phyloP scores from a whole-genome alignment of 2,888 invertebrate species.

The Melanargia galathea region DNA sequence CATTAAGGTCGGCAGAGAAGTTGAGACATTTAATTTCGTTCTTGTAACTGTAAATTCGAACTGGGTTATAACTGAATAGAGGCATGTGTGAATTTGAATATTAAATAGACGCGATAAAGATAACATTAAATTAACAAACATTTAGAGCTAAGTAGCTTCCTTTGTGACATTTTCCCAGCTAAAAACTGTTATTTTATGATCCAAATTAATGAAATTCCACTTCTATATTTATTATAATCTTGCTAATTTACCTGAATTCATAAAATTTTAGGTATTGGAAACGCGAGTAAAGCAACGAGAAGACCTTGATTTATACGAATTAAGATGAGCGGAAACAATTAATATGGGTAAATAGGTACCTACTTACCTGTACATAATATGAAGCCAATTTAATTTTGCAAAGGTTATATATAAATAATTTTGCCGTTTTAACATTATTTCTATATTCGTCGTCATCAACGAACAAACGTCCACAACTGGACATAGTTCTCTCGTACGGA shows the following conservation, averaged over 20 bases:
- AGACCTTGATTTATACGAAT: conserved; percentile 15
- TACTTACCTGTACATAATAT: background rate
- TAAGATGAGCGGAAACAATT: conserved; percentile 8
- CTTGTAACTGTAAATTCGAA: conserved; percentile 35
- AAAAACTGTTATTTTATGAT: conserved; percentile 30
- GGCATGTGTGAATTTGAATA: conserved; percentile 40
- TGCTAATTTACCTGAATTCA: conserved; percentile 14
- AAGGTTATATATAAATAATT: conserved; percentile 5
- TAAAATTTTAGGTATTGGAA: conserved; percentile 1
- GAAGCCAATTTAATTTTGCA: background rate
- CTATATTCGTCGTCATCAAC: background rate
- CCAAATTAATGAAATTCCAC: conserved; percentile 12
- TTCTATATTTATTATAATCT: conserved; percentile 16
- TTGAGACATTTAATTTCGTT: conserved; percentile 34
- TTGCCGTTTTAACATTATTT: background rate
- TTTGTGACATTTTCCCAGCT: conserved; percentile 38
- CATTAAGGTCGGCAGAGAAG: conserved; percentile 36
- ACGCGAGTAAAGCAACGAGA: background rate
- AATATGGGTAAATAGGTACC: background rate
- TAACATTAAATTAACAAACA: conserved; percentile 44
- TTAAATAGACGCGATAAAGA: conserved; percentile 36
- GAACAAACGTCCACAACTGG: too few species aligned
- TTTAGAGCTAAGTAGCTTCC: conserved; percentile 31
- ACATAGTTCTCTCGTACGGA: too few species aligned
- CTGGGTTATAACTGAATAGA: conserved; percentile 34